Conservation (phyloP, 1,140 invertebrate genomes). For the Manduca sexta region DNA sequence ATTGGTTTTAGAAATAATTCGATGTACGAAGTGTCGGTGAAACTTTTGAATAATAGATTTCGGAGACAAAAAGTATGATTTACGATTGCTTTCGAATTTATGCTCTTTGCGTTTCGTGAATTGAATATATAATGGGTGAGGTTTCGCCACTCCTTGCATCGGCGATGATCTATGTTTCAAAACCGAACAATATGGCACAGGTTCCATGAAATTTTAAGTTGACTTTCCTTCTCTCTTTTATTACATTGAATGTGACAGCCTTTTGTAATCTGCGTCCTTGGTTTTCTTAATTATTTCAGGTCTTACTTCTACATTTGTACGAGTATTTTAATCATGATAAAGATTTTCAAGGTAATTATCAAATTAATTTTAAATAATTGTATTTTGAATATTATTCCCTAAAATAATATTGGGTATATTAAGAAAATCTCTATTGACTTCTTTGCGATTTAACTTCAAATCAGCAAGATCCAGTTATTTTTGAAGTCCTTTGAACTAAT, state of each 20-base stretch:
- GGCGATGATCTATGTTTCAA: conserved; percentile 2
- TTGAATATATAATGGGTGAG: conserved; percentile 48
- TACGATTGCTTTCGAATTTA: conserved; percentile 45
- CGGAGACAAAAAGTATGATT: conserved; percentile 53
- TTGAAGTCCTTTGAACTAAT: no score
- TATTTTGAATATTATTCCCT: no score
- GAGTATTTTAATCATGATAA: no score
- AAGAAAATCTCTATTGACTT: no score
- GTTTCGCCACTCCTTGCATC: not conserved
- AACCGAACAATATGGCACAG: not conserved
- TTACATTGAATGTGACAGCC: not conserved
- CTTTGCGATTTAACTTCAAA: no score
- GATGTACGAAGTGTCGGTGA: conserved; percentile 21
- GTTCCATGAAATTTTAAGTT: conserved; percentile 2
- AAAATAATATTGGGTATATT: no score
- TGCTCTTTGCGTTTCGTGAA: conserved; percentile 37
- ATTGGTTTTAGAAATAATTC: conserved; percentile 1
- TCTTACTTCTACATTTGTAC: no score
- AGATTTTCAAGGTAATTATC: no score
- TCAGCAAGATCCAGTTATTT: no score
- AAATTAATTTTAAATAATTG: no score
- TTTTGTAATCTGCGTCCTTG: not conserved
- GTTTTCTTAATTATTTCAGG: not conserved
- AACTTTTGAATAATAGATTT: conserved; percentile 49
- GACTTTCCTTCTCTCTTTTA: not conserved